Conservation (phyloP, 2,888 invertebrate genomes). For the Conchocele bisecta region DNA sequence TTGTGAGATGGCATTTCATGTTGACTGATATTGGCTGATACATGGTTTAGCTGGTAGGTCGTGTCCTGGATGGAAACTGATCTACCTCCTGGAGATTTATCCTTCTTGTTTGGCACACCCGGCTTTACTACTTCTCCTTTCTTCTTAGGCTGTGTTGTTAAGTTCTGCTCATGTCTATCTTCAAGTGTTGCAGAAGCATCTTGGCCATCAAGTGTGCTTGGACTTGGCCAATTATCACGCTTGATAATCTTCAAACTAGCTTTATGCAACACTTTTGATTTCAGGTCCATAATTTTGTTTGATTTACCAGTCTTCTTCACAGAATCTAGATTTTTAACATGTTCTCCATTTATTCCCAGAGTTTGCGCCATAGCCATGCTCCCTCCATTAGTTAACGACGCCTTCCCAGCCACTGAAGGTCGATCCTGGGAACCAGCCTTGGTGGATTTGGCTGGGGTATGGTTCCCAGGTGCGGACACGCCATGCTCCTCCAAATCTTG, state of each 20-base stretch:
- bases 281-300: constrained; percentile 53
- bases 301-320: no score
- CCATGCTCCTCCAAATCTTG: constrained; percentile 62
- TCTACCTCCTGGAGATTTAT: no score
- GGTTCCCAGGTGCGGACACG: background rate
- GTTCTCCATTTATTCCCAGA: constrained; percentile 4
- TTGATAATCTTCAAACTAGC: constrained; percentile 64
- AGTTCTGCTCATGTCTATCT: background rate
- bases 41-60: no score
- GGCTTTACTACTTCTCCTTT: background rate
- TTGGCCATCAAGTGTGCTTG: no score
- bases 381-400: no score
- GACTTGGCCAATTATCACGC: constrained; percentile 48
- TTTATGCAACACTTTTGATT: constrained; percentile 67
- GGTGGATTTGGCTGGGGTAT: background rate
- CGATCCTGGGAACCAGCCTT: background rate
- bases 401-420: no score
- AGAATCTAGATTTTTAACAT: no score
- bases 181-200: background rate
- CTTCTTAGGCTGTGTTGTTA: background rate
- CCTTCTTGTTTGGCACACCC: background rate
- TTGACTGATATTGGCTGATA: no score
- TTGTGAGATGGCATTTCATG: no score
- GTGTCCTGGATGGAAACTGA: no score
- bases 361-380: no score